Evolutionary conservation across 2,888 invertebrate species (phyloP).

Genomic region (Rhogogaster chlorosoma): DNA sequence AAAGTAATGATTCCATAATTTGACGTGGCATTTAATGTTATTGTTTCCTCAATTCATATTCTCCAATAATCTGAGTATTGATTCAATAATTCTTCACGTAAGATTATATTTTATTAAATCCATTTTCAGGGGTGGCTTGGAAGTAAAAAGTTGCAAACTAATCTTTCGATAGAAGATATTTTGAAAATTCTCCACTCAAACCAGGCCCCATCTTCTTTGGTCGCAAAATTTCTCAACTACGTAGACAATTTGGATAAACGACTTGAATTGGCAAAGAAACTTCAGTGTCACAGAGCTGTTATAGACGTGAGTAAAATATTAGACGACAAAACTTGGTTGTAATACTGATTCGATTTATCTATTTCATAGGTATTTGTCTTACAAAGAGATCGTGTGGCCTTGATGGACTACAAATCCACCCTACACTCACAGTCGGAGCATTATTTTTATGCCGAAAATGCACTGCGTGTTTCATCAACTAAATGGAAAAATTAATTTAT

Average conservation of each 20-base stretch:
- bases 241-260: constrained; percentile 81
- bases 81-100: not conserved
- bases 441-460: constrained; percentile 87
- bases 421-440: constrained; percentile 85
- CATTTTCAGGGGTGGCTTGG: constrained; percentile 78
- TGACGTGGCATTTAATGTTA: not conserved
- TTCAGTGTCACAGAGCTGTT: constrained; percentile 84
- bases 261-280: constrained; percentile 82
- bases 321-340: not conserved
- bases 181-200: constrained; percentile 75
- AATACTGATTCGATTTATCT: constrained; percentile 2
- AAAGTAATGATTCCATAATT: constrained; percentile 77
- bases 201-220: constrained; percentile 76
- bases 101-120: not conserved
- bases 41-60: not conserved
- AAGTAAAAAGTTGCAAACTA: constrained; percentile 77
- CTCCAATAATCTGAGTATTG: not conserved
- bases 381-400: constrained; percentile 82
- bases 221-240: constrained; percentile 81
- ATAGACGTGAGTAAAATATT: constrained; percentile 79
- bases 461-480: constrained; percentile 79
- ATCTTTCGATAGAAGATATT: constrained; percentile 78
- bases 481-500: constrained; percentile 69
- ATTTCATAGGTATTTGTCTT: constrained; percentile 77
- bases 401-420: constrained; percentile 83